These are phyloP conservation scores for Rhamphomyia laevipes DNA, from an alignment of 2,888 invertebrate genomes.

Conservation along the genomic window DNA sequence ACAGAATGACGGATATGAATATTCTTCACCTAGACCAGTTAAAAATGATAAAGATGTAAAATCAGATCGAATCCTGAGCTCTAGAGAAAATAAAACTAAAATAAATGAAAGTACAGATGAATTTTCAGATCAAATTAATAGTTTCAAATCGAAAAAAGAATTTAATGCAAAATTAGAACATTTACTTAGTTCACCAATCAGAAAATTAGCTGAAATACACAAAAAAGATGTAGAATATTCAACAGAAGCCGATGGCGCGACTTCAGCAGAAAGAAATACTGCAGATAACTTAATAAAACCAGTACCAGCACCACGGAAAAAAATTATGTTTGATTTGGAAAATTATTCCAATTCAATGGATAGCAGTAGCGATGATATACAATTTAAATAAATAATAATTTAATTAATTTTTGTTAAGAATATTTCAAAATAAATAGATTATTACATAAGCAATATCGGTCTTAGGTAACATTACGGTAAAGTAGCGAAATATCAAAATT, in stretches of 20 bases:
- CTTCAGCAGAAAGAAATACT: not conserved
- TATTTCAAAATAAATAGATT: too few species aligned
- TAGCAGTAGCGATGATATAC: too few species aligned
- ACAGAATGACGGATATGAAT: not conserved
- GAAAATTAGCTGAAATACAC: conserved; percentile 13
- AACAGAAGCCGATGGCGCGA: not conserved
- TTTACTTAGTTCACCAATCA: conserved; percentile 22
- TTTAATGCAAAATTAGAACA: conserved; percentile 27
- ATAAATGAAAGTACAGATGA: not conserved
- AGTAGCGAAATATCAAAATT: too few species aligned
- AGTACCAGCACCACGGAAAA: conserved; percentile 31
- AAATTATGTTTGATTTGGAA: conserved; percentile 27
- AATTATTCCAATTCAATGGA: too few species aligned
- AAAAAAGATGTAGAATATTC: conserved; percentile 2
- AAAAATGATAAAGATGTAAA: not conserved
- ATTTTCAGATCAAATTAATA: not conserved
- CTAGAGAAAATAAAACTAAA: not conserved
- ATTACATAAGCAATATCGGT: too few species aligned
- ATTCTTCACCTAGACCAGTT: not conserved
- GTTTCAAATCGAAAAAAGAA: not conserved
- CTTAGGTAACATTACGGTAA: too few species aligned
- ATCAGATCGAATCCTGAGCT: not conserved
- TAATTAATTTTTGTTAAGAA: too few species aligned
- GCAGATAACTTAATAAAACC: conserved; percentile 16
- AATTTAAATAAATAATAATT: too few species aligned